Percentiles rank a stretch among this genome's conserved stretches.
Evolutionary conservation across 1,140 invertebrate genomes (phyloP).

Genomic region (Drosophila pruinosa): DNA sequence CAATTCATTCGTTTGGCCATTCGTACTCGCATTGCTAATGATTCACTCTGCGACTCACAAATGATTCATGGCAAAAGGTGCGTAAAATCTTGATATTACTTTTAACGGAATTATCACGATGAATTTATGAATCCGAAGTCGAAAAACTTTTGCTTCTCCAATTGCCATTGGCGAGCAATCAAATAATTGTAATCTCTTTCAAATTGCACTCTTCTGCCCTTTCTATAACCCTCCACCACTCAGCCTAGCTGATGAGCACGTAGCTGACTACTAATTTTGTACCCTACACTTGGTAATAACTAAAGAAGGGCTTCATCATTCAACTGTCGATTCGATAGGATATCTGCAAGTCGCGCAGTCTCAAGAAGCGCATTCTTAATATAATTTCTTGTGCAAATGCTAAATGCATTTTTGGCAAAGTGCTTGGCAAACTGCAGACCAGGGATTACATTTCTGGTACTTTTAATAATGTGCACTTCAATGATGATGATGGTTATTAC

Average conservation of each 20-base stretch:
- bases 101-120: constrained; percentile 49
- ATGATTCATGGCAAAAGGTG: constrained; percentile 46
- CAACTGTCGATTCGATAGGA: neutral
- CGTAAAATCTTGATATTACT: constrained; percentile 60
- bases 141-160: constrained; percentile 47
- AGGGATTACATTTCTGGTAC: constrained; percentile 47
- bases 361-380: constrained; percentile 17
- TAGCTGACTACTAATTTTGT: constrained; percentile 67
- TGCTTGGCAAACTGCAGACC: constrained; percentile 64
- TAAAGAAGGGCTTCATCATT: neutral
- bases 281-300: constrained; percentile 32
- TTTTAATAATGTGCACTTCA: constrained; percentile 61
- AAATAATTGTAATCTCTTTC: constrained; percentile 79
- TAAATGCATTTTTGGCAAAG: constrained; percentile 70
- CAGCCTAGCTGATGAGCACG: neutral
- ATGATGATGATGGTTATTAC: constrained; percentile 11
- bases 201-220: constrained; percentile 51
- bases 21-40: constrained; percentile 19
- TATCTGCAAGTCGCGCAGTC: neutral
- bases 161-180: constrained; percentile 52
- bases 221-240: neutral
- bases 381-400: constrained; percentile 35
- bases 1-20: constrained; percentile 48
- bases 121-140: constrained; percentile 62
- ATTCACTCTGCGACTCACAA: constrained; percentile 31